These are phyloP conservation scores for Sinocyclocheilus anshuiensis DNA, from an alignment of 2,113 vertebrate species.

Conservation along the genomic window DNA sequence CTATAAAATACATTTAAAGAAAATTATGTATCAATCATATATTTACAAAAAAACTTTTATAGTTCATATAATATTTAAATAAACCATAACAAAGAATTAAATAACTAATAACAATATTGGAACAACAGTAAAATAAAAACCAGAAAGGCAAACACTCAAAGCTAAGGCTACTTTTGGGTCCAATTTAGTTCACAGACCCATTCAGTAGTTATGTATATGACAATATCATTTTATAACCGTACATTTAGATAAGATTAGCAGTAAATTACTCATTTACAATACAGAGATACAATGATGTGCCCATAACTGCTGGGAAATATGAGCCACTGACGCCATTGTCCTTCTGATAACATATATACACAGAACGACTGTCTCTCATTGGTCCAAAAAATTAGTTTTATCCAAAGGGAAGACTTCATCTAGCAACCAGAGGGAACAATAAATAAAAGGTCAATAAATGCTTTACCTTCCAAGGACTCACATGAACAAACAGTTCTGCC, in stretches of 20 bases:
- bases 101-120: no score
- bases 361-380: background rate
- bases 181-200: background rate
- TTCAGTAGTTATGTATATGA: constrained; percentile 22
- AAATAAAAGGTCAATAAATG: background rate
- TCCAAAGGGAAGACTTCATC: background rate
- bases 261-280: constrained; percentile 33
- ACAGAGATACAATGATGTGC: background rate
- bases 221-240: background rate
- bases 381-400: background rate
- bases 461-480: background rate
- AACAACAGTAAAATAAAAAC: no score
- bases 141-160: background rate
- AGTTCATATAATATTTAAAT: background rate
- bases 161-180: background rate
- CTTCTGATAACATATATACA: constrained; percentile 16
- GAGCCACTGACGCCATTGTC: background rate
- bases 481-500: constrained; percentile 12
- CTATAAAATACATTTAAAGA: no score
- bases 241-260: constrained; percentile 38
- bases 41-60: no score
- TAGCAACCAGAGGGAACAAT: background rate
- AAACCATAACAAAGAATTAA: background rate
- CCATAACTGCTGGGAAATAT: constrained; percentile 4
- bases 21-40: no score